Evolutionary conservation across 2,888 invertebrate species (phyloP), one percentile per base, ranked within the genome.

Genomic region (Globia sparganii): DNA sequence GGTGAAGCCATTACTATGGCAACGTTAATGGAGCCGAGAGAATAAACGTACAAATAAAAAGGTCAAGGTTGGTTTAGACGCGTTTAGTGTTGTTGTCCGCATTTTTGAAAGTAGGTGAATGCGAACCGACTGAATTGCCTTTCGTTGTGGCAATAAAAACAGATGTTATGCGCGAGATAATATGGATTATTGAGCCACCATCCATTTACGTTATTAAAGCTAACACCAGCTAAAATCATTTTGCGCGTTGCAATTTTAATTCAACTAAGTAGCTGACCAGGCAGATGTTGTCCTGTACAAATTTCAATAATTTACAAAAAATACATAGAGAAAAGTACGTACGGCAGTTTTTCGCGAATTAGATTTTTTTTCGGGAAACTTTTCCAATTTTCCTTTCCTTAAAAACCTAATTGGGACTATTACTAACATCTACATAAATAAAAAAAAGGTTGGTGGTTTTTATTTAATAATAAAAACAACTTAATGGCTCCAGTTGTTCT

Each of bases 81-180:
- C 75, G 80, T 84, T 87, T 85, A 88, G 88, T 88, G 86, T 86
- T 89, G 86, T 85, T 87, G 88, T 83, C 81, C 80, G 88, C 86
- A 80, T 86, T 87, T 85, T 82, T 85, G 85, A 82, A 87, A 90
- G 90, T 88, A 90, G 88, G 87, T 87, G 87, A 84, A 83, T 84
- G 80, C 85, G 80, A 86, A 87, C 86, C 85, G 85, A 86, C 89
- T 86, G 86, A 89, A 90, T 89, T 83, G 83, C 78, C 80, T 84
- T 71, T 58, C 66, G 65, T 58, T 75, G 76, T 40, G 87, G 89
- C 87, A 49, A 78, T 37, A 46, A 75, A 78, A 77, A 40, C 34
- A 68, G 87, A 84, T 82, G 49, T 58, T 68, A 43, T 53, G 25
- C 49, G 11, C 46, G 34, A 62, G 56, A 56, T 56, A 43, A 65